These are phyloP conservation scores for Ophraella communa DNA, from an alignment of 2,888 invertebrate genomes.

Conservation along the genomic window DNA sequence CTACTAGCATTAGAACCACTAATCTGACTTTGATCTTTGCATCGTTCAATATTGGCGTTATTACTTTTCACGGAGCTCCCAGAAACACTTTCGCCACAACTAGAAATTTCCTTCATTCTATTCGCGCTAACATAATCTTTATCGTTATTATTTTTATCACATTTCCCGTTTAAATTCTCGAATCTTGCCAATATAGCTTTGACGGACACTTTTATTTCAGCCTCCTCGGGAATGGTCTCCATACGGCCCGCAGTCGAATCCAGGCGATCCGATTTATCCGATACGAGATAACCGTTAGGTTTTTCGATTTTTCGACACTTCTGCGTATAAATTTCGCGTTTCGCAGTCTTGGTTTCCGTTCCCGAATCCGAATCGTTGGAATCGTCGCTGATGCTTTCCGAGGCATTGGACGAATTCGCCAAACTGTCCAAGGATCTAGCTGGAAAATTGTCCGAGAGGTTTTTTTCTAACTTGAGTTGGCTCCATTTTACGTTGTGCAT, in stretches of 20 bases:
- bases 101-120: constrained; percentile 27
- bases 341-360: constrained; percentile 62
- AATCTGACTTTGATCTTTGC: constrained; percentile 1
- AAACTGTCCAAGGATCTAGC: constrained; percentile 72
- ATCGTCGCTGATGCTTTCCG: constrained; percentile 67
- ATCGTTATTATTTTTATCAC: constrained; percentile 32
- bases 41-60: constrained; percentile 7
- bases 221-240: constrained; percentile 84
- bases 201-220: constrained; percentile 83
- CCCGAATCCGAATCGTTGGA: constrained; percentile 69
- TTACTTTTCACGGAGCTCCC: constrained; percentile 20
- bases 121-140: constrained; percentile 26
- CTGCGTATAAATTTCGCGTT: constrained; percentile 46
- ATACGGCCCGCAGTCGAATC: constrained; percentile 60
- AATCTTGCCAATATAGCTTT: constrained; percentile 83
- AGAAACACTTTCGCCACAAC: constrained; percentile 25
- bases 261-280: constrained; percentile 41
- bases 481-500: constrained; percentile 49
- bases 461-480: constrained; percentile 35
- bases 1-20: not conserved
- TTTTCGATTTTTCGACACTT: constrained; percentile 45
- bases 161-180: constrained; percentile 64
- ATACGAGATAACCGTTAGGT: constrained; percentile 46
- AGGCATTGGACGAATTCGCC: constrained; percentile 72
- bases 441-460: constrained; percentile 45